A percentile compares a stretch with the other conserved stretches of the same genome.
These are phyloP conservation scores for Barnardius zonarius DNA, from an alignment of 2,113 vertebrate genomes.

Conservation along the genomic window DNA sequence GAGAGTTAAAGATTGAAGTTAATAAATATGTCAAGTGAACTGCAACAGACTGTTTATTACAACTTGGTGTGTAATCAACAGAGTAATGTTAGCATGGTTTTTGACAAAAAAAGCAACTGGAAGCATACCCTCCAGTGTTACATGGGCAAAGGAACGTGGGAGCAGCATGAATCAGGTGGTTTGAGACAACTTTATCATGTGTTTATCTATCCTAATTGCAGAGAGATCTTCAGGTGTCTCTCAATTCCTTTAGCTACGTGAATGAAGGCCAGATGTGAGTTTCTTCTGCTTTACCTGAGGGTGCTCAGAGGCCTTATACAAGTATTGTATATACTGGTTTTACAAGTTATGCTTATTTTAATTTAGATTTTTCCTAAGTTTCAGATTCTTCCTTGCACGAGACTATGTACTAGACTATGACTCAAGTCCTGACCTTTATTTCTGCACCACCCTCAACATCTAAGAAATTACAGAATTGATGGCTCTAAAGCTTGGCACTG, in stretches of 20 bases:
- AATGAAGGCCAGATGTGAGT: background rate
- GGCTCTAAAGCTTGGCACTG: background rate
- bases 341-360: background rate
- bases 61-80: background rate
- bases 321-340: background rate
- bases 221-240: background rate
- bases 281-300: background rate
- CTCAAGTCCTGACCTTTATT: background rate
- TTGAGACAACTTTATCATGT: background rate
- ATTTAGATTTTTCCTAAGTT: background rate
- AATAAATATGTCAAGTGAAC: background rate
- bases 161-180: background rate
- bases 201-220: background rate
- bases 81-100: background rate
- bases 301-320: fast-evolving
- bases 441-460: background rate
- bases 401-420: background rate
- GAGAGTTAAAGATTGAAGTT: background rate
- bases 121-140: background rate
- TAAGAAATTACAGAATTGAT: background rate
- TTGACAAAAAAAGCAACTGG: background rate
- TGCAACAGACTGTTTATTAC: background rate
- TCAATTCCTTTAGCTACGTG: background rate
- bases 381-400: background rate
- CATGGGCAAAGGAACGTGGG: background rate